Evolutionary conservation across 2,113 vertebrate species (phyloP), one percentile per base, ranked within the genome.

Genomic region (Piprites chloris): DNA sequence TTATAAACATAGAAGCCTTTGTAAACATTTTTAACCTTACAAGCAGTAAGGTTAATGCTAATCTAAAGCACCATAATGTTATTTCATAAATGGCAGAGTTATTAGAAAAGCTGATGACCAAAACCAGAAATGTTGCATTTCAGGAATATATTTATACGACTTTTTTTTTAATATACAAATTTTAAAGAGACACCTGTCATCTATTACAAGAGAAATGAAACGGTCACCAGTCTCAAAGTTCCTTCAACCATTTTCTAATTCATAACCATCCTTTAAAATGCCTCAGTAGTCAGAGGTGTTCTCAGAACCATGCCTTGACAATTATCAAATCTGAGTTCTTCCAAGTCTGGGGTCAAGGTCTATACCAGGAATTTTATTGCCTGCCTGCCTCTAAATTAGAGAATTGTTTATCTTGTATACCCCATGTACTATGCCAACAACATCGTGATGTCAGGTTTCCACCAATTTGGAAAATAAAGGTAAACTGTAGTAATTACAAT

Each of bases 391-490:
- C 14, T 87, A 63, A 76, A 76, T 14, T 47, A 77, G 53, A 33
- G 7, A 53, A 49, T 20, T 1, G 0, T 26, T 67, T 61, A n/a
- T 9, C 9, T 67, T 26, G 0, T 21, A 46, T 41, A 19, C 1
- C 0, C 5, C 8, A 50, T 1, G 2, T 27, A 37, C 7, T n/a
- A 22, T 52, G 14, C 8, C 6, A 9, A 42, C 22, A 30, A 5
- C 7, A 62, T 47, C 16, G 41, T 23, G 18, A 42, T 42, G 27
- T 13, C 14, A 13, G 11, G 16, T 66, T 78, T 79, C 27, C 21
- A 71, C 3, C 12, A 56, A 3, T 56, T 9, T 78, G 18, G 41
- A 82, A 93, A 77, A 59, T 6, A 65, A 85, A 35, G 2, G 35
- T 30, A 5, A 63, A 61, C 8, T 46, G 63, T 8, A 9, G 8